phyloP scores from a whole-genome alignment of 2,888 invertebrate genomes.

The Minunthozetes semirufus region DNA sequence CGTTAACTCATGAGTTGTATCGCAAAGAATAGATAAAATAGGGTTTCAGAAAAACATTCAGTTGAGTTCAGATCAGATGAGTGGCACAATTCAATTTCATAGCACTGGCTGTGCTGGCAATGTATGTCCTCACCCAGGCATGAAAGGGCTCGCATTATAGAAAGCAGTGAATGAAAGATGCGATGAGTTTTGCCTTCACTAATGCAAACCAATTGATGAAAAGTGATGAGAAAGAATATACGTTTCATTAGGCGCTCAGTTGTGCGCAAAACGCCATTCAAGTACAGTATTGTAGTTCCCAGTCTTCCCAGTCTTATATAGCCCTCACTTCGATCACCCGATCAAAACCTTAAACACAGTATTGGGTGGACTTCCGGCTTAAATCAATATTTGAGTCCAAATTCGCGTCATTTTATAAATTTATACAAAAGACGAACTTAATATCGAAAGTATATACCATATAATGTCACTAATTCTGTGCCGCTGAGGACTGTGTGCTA shows the following conservation, averaged over 20 bases:
- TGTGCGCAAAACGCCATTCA: conserved; percentile 1
- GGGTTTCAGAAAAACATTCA: neutral
- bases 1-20: neutral
- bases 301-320: neutral
- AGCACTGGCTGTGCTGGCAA: neutral
- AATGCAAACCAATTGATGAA: conserved; percentile 25
- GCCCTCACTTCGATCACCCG: neutral
- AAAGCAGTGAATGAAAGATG: conserved; percentile 24
- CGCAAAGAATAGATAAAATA: neutral
- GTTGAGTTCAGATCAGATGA: neutral
- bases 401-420: conserved; percentile 20
- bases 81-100: conserved; percentile 3
- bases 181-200: conserved; percentile 9
- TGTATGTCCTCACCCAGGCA: neutral
- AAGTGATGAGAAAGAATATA: conserved; percentile 8
- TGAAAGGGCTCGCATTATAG: conserved; percentile 33
- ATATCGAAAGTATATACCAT: neutral
- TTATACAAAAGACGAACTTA: conserved; percentile 15
- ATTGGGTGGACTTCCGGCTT: conserved; percentile 30
- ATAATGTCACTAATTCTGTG: neutral
- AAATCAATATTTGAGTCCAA: conserved; percentile 5
- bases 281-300: neutral
- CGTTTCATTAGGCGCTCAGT: conserved; percentile 25
- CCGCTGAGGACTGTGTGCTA: neutral
- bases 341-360: conserved; percentile 27